These are phyloP conservation scores for Meganola albula DNA, from an alignment of 2,888 invertebrate species.

Conservation along the genomic window DNA sequence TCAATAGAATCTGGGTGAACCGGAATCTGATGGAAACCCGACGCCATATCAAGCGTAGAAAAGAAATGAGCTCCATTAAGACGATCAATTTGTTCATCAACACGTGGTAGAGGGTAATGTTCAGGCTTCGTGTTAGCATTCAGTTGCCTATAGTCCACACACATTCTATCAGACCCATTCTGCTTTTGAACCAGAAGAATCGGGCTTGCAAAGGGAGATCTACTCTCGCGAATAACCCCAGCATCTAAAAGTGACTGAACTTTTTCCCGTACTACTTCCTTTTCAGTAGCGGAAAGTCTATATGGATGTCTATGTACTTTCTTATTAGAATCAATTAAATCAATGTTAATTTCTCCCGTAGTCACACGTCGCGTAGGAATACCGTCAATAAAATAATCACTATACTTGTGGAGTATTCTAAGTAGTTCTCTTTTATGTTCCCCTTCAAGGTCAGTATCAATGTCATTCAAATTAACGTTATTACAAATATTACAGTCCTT, in stretches of 20 bases:
- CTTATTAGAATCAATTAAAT: slow-evolving; percentile 16
- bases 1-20: slow-evolving; percentile 16
- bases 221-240: slow-evolving; percentile 21
- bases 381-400: slow-evolving; percentile 12
- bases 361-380: slow-evolving; percentile 15
- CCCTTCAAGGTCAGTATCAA: slow-evolving; percentile 18
- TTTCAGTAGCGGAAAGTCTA: slow-evolving; percentile 18
- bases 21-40: slow-evolving; percentile 27
- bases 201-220: neutral
- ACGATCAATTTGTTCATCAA: slow-evolving; percentile 2
- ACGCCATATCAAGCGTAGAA: slow-evolving; percentile 25
- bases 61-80: slow-evolving; percentile 11
- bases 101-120: slow-evolving; percentile 15
- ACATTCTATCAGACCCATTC: neutral
- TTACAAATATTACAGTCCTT: too few relatives aligned
- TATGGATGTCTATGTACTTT: slow-evolving; percentile 10
- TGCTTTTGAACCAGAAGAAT: neutral
- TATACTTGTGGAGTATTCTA: slow-evolving; percentile 10
- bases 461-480: slow-evolving; percentile 6
- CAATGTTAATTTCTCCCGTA: slow-evolving; percentile 12
- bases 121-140: slow-evolving; percentile 29
- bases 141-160: slow-evolving; percentile 14
- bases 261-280: slow-evolving; percentile 20
- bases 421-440: slow-evolving; percentile 7
- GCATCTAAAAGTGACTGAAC: slow-evolving; percentile 16